Conservation (phyloP, 2,113 vertebrate genomes). For the Dasyurus viverrinus region DNA sequence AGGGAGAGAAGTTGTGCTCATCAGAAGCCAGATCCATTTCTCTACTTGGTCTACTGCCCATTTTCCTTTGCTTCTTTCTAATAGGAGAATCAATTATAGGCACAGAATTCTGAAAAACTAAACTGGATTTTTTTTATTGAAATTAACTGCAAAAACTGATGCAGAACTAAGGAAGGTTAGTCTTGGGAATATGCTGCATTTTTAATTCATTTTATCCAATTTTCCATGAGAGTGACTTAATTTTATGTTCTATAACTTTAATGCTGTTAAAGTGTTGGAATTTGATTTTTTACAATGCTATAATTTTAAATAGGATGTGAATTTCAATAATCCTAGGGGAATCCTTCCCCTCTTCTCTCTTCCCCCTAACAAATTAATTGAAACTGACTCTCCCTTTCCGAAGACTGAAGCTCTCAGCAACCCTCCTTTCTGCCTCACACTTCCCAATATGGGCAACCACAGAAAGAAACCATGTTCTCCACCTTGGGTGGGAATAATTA, state of each 20-base stretch:
- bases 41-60: background rate
- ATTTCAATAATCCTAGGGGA: background rate
- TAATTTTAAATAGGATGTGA: background rate
- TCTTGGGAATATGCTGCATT: background rate
- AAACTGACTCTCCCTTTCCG: background rate
- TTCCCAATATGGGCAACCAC: background rate
- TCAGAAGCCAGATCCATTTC: background rate
- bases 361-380: background rate
- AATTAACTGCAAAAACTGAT: background rate
- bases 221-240: background rate
- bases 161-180: background rate
- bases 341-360: background rate
- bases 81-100: background rate
- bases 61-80: background rate
- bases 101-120: background rate
- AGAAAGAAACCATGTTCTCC: background rate
- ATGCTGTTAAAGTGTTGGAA: background rate
- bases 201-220: background rate
- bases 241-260: background rate
- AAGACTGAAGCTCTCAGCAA: background rate
- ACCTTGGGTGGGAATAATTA: background rate
- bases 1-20: background rate
- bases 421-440: background rate
- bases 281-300: background rate
- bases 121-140: background rate